Conservation (phyloP, 2,888 invertebrate genomes). For the Phoenoteleia sp. region DNA sequence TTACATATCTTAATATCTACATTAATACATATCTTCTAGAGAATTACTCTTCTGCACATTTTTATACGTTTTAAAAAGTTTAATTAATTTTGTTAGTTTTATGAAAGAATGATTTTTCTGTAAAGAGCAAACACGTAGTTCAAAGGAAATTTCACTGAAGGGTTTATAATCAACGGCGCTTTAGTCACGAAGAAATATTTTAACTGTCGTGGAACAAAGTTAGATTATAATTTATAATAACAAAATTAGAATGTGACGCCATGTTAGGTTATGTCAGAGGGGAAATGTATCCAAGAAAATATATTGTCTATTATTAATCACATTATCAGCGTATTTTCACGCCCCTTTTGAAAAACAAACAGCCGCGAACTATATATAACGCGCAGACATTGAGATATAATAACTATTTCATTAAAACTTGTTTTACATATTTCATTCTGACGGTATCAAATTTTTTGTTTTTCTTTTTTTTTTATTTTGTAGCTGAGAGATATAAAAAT, state of each 20-base stretch:
- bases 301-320: conserved; percentile 63
- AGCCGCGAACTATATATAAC: conserved; percentile 48
- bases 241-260: conserved; percentile 32
- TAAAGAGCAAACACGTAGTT: no score
- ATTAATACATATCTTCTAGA: no score
- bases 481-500: background rate
- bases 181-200: background rate
- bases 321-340: conserved; percentile 67
- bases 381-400: conserved; percentile 47
- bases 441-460: conserved; percentile 43
- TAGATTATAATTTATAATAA: conserved; percentile 28
- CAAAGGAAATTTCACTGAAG: no score
- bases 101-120: no score
- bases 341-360: conserved; percentile 65
- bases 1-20: no score
- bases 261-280: conserved; percentile 31
- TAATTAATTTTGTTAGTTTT: no score
- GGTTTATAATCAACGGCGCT: no score
- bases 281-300: conserved; percentile 48
- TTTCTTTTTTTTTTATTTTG: no score
- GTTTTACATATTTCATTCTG: conserved; percentile 50
- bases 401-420: conserved; percentile 58
- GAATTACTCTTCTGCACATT: no score
- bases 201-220: background rate
- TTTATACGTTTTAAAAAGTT: no score